Evolutionary conservation across 2,888 invertebrate genomes (phyloP), one percentile per base, ranked within the genome.

Genomic region (Lasioglossum zephyrum): DNA sequence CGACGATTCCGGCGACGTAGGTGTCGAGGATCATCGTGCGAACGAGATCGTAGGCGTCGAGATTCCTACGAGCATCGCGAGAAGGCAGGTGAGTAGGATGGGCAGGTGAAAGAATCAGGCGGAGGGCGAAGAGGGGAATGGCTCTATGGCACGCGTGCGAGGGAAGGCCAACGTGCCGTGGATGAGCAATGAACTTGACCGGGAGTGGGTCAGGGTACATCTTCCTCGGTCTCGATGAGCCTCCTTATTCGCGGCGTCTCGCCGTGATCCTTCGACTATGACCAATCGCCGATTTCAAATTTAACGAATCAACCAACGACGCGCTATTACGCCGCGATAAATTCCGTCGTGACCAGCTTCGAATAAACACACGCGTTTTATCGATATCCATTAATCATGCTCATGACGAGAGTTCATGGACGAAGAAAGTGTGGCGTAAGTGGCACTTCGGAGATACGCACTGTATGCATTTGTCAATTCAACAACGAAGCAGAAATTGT

Each of bases 121-220:
- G 18, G 31, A 6, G 73, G 18, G 69, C 70, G 74, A 74, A 70
- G 74, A 70, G 74, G 53, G 74, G 80, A 79, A 83, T 53, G 53
- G 53, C 53, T 22, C 9, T 53, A 53, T 53, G 22, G 53, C 22
- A 85, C 81, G 87, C 81, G 80, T 82, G 82, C 79, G 80, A 87
- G 85, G 86, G 85, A 85, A 86, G 86, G 87, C 86, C 86, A 88
- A 86, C 81, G 78, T 76, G 86, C 92, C 81, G 75, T 80, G 86
- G 94, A 94, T 93, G 93, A 93, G 93, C 93, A 93, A 92, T 94
- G 94, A 94, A 94, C 94, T 94, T 94, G 94, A 94, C 93, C 93
- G 93, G 93, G 94, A 92, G 93, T 94, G 87, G 94, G 94, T 94
- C 94, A 93, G 92, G 92, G 92, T 89, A 90, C 90, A 88, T 84